Conservation (phyloP, 2,113 vertebrate species). For the Tragelaphus scriptus region DNA sequence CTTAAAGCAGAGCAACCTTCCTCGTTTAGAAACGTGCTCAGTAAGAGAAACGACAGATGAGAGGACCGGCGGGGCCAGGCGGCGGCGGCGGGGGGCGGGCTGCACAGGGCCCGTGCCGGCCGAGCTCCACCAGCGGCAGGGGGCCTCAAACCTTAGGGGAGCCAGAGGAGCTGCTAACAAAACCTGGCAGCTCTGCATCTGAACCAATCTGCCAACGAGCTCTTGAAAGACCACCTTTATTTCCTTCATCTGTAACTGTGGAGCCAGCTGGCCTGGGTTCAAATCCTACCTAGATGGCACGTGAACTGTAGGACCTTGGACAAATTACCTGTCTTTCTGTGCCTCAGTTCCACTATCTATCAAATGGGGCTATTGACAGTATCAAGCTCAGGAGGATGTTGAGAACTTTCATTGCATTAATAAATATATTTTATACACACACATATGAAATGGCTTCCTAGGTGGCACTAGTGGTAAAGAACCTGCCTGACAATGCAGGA, state of each 20-base stretch:
- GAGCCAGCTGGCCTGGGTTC: background rate
- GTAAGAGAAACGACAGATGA: conserved; percentile 82
- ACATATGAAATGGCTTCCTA: background rate
- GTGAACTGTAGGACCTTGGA: background rate
- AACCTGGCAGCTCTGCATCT: background rate
- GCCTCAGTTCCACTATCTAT: background rate
- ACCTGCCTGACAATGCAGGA: background rate
- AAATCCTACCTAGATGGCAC: background rate
- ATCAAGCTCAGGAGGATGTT: background rate
- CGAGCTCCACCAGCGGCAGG: too few species aligned
- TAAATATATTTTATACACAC: background rate
- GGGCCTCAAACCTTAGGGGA: background rate
- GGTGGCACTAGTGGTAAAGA: background rate
- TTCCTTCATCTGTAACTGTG: background rate
- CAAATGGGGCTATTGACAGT: background rate
- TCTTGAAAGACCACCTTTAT: background rate
- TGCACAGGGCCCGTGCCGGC: background rate
- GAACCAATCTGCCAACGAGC: background rate
- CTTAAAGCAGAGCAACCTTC: conserved; percentile 84
- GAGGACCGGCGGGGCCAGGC: conserved; percentile 61
- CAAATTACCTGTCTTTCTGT: background rate
- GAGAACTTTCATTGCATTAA: background rate
- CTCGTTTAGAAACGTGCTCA: conserved; percentile 81
- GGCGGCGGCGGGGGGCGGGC: background rate
- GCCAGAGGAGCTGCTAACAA: background rate